Evolutionary conservation across 2,797 vertebrate species (phyloP), one percentile per base, ranked within the genome.

Genomic region (Aselliscus stoliczkanus): DNA sequence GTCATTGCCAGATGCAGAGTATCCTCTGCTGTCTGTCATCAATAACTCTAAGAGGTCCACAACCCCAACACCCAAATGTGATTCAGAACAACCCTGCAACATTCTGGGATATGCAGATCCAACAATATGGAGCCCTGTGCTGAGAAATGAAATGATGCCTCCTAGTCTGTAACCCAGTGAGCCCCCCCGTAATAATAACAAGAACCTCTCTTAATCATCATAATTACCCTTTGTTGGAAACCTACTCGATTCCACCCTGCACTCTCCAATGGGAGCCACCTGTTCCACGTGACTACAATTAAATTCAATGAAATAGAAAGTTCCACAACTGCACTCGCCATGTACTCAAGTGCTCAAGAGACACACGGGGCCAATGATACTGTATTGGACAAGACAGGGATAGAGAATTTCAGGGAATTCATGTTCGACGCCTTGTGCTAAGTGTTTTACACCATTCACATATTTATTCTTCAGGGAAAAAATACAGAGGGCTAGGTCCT

Each of bases 51-150:
- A 52, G 39, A 29, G 0, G 39, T 27, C 76, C 65, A n/a, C 29
- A 44, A 5, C n/a, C 64, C 54, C 47, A 1, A 64, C 12, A n/a
- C 39, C 56, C 73, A 52, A 23, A 50, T 29, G 2, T 0, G 0
- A 11, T 44, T 58, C 56, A 65, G 62, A 58, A 44, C 58, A 34
- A 2, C 25, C 15, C 8, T 34, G 39, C 12, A 29, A 37, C 20
- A 42, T 2, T n/a, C 47, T n/a, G 10, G 34, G 14, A 29, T 37
- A 3, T 18, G 39, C 37, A 44, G 79, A 67, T 39, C 47, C 14
- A 15, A 14, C 42, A 27, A 29, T 3, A 4, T 3, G 2, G 25
- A 4, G 27, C 4, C 1, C 4, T 5, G 2, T 13, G 20, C 50
- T 52, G 67, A 42, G 81, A 69, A 44, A 39, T n/a, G 60, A 81